Evolutionary conservation across 2,888 invertebrate genomes (phyloP).

Genomic region (Rhamnusium bicolor): DNA sequence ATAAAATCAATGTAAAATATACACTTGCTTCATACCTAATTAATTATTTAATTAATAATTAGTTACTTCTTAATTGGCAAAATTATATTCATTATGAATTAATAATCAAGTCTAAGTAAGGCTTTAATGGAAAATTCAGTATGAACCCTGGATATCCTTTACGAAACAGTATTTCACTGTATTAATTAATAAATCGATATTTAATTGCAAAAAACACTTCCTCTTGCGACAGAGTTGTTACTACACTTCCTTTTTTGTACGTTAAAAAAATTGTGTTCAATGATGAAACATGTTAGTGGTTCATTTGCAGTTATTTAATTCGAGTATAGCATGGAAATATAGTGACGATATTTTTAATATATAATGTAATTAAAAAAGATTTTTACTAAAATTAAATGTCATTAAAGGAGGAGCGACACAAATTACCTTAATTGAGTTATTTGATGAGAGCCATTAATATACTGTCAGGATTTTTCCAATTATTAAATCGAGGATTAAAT

Average conservation of each 20-base stretch:
- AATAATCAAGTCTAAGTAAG: neutral
- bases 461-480: no score
- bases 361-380: no score
- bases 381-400: no score
- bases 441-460: no score
- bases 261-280: no score
- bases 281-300: no score
- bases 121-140: neutral
- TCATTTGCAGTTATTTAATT: no score
- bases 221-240: neutral
- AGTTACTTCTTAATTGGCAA: neutral
- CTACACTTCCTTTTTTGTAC: neutral
- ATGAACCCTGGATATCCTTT: neutral
- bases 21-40: neutral
- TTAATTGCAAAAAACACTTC: neutral
- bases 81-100: conserved; percentile 1
- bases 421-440: no score
- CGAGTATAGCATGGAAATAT: no score
- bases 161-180: conserved; percentile 5
- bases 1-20: neutral
- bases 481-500: no score
- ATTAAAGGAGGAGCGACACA: no score
- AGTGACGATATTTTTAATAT: no score
- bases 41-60: neutral
- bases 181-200: neutral